Evolutionary conservation across 2,888 invertebrate species (phyloP), one percentile per base, ranked within the genome.

Genomic region (Ichneumon xanthorius): DNA sequence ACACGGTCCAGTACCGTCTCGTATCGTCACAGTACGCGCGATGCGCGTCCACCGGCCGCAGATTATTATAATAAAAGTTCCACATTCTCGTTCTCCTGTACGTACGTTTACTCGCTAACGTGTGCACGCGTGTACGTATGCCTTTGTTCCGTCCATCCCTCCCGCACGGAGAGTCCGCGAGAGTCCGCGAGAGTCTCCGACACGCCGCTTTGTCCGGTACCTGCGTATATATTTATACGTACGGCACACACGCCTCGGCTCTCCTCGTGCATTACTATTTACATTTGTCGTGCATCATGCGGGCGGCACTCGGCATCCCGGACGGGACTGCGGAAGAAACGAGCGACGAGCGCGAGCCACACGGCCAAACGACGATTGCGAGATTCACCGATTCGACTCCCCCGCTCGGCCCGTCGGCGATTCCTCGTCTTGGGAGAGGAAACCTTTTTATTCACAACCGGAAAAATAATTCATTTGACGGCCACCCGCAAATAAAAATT

Each of bases 1-100:
- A 76, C 33, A 67, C 65, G 48, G 65, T 77, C 55, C 19, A 77
- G 76, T 19, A 37, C 9, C 67, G 65, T 65, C 65, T 65, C 76
- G 76, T 65, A 76, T 76, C 76, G 76, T 76, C 76, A 76, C 76
- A 76, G 76, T 63, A 9, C 45, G 33, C 63, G 65, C 48, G 50
- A 63, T 19, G 30, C 76, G 65, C 78, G 72, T 76, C 68, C 84
- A 67, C 82, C 61, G 76, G 86, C 85, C 86, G 89, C 87, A 87
- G 88, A 90, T 91, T 91, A 91, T 91, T 90, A 91, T 91, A 90
- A 91, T 91, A 90, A 91, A 90, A 91, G 89, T 90, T 88, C 87
- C 88, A 75, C 82, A 79, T 86, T 88, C 87, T 90, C 89, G 87
- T 90, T 87, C 88, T 85, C 72, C 79, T 84, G 73, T 86, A 84